phyloP scores from a whole-genome alignment of 2,888 invertebrate genomes.

The Podabrus alpinus region DNA sequence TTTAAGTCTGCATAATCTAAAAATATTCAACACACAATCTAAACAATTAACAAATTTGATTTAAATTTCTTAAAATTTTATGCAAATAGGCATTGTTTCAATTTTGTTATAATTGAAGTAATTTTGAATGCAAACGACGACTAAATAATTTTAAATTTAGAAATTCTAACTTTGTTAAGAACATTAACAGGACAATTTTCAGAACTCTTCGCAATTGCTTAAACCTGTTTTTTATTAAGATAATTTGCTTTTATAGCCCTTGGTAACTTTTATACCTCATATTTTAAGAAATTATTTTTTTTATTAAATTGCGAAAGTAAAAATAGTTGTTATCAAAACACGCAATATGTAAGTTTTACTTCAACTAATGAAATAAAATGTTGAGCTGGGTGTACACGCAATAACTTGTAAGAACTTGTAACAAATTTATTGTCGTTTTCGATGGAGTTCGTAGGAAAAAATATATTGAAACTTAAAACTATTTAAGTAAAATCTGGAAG shows the following conservation, averaged over 20 bases:
- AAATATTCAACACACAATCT: neutral
- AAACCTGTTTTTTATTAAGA: neutral
- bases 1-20: neutral
- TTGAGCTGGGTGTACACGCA: neutral
- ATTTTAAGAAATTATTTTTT: neutral
- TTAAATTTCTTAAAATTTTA: constrained; percentile 14
- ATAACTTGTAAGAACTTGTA: neutral
- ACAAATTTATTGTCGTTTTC: neutral
- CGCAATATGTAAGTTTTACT: neutral
- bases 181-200: neutral
- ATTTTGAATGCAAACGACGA: constrained; percentile 8
- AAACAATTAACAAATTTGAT: constrained; percentile 21
- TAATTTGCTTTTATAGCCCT: neutral
- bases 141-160: constrained; percentile 13
- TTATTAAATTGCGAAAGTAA: neutral
- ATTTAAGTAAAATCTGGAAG: neutral
- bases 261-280: neutral
- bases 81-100: constrained; percentile 7
- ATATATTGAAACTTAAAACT: neutral
- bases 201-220: neutral
- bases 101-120: constrained; percentile 14
- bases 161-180: neutral
- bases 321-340: neutral
- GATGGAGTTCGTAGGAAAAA: neutral
- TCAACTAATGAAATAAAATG: neutral